Percentiles rank a stretch among this genome's conserved stretches.
phyloP scores from a whole-genome alignment of 1,140 invertebrate genomes.

The Nephila pilipes region DNA sequence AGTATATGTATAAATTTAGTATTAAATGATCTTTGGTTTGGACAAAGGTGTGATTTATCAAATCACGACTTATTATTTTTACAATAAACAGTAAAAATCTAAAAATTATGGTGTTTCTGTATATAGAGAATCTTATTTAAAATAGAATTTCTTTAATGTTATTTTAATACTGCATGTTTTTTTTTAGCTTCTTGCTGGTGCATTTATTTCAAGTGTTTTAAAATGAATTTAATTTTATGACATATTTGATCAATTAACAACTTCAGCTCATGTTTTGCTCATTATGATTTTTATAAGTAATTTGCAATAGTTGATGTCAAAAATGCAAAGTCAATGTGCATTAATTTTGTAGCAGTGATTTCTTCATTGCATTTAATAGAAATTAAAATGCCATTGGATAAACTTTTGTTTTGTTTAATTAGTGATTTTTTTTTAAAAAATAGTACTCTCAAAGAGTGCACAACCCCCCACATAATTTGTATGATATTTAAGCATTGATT shows the following conservation, averaged over 20 bases:
- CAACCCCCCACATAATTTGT: too few relatives aligned
- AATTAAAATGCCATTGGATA: slow-evolving; percentile 18
- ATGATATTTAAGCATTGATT: too few relatives aligned
- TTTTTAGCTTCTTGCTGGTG: neutral
- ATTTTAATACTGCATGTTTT: slow-evolving; percentile 3
- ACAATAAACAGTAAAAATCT: neutral
- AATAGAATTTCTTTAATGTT: neutral
- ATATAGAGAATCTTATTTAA: neutral
- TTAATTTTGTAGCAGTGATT: neutral
- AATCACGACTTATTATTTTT: too few relatives aligned
- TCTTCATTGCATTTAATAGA: neutral
- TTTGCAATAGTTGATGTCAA: neutral
- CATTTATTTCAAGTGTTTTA: slow-evolving; percentile 6
- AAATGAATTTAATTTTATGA: neutral
- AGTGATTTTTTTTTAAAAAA: too few relatives aligned
- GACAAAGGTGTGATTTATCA: too few relatives aligned
- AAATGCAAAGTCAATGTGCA: neutral
- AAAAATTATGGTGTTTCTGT: slow-evolving; percentile 16
- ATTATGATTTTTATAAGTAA: neutral
- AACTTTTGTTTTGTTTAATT: neutral
- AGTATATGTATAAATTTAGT: too few relatives aligned
- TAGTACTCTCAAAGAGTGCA: too few relatives aligned
- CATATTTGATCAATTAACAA: neutral
- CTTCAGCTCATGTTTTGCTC: neutral
- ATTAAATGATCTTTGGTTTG: too few relatives aligned